Evolutionary conservation across 2,113 vertebrate species (phyloP).

Genomic region (Sprattus sprattus): DNA sequence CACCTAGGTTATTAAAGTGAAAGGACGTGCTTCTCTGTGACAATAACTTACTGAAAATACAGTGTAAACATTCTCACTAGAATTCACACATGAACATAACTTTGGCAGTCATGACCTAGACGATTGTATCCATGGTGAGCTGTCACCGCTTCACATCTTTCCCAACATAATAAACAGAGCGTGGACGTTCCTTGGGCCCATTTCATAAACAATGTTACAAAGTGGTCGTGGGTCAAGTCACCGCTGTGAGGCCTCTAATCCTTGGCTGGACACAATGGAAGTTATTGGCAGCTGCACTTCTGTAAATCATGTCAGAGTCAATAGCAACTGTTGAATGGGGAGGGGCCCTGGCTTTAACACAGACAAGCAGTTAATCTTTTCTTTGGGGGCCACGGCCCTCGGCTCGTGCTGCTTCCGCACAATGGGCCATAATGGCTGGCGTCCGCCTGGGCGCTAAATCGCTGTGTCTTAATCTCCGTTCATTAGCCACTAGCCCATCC

Average conservation of each 20-base stretch:
- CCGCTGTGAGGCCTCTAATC: constrained; percentile 17
- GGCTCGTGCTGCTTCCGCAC: constrained; percentile 49
- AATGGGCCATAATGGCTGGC: constrained; percentile 45
- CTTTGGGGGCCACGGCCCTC: constrained; percentile 27
- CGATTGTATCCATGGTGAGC: neutral
- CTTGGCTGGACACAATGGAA: constrained; percentile 36
- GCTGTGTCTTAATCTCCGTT: constrained; percentile 52
- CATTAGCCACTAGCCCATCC: constrained; percentile 46
- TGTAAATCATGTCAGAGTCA: constrained; percentile 55
- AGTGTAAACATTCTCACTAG: neutral
- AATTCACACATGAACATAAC: neutral
- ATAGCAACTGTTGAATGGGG: constrained; percentile 59
- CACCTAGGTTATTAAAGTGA: neutral
- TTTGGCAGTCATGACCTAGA: neutral
- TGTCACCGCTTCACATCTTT: neutral
- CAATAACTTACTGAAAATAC: neutral
- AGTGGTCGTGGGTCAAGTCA: constrained; percentile 22
- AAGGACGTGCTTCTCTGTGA: neutral
- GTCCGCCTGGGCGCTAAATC: constrained; percentile 45
- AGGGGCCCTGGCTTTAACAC: constrained; percentile 34
- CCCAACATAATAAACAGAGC: neutral
- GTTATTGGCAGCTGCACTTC: constrained; percentile 51
- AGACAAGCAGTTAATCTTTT: constrained; percentile 48
- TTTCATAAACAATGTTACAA: constrained; percentile 36
- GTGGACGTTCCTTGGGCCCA: neutral